Base-by-base conservation (phyloP, 2,888 invertebrate genomes). In the Epinotia demarniana region DNA sequence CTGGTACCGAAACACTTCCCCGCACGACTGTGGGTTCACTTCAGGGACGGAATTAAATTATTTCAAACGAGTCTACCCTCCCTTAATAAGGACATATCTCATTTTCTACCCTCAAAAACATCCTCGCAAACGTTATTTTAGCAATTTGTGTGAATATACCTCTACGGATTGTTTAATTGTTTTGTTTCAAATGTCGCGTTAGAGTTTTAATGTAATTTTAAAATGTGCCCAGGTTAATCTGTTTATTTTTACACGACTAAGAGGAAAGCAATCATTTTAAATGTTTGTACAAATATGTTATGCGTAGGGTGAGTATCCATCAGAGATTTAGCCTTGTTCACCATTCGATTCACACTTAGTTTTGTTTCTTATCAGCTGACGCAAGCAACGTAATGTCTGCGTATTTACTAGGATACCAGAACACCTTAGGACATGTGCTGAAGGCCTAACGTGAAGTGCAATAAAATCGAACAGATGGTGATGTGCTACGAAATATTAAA, bases 31-130 rank as follows among this genome's bases (percentile, higher is more conserved):
- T 11, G 77, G 79, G 77, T 64, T 64, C 27, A 77, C 79, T 79
- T 61, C 61, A 49, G 68, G 73, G 73, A 68, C 73, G n/a, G 78
- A 79, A 80, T 84, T 82, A 82, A 82, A 82, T 85, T 83, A 82
- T 84, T 80, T 80, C 72, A 78, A 79, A 67, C 72, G 71, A 80
- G 77, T 80, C 71, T 79, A 77, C 79, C 78, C 80, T 82, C 79
- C 77, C 68, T 79, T 84, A 81, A 82, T 82, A 81, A 78, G 76
- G 78, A 64, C 67, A 80, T 82, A 80, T 80, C 77, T 83, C 83
- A 82, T 84, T 82, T 78, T 77, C 77, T 75, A 71, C 46, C 72
- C 64, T 72, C 75, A 79, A 80, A 53, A 80, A 80, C 78, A 79
- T 77, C 69, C 76, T 23, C 62, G 61, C 49, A 53, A 70, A 70